A percentile compares a stretch with the other conserved stretches of the same genome.
Conservation (phyloP, 2,797 vertebrate genomes). For the Carduelis carduelis region DNA sequence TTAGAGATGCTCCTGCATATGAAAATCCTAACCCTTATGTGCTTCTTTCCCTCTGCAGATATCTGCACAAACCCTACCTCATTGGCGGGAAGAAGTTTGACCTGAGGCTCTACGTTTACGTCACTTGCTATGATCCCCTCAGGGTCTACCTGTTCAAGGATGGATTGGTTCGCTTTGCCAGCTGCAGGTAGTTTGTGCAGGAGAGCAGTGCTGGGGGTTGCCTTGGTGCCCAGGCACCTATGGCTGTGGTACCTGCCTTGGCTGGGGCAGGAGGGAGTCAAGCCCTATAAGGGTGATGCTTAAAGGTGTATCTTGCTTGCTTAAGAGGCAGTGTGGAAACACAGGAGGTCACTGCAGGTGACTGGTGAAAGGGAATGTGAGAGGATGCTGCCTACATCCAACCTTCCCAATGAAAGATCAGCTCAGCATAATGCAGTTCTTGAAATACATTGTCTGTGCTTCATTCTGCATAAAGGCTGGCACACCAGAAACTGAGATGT, state of each 20-base stretch:
- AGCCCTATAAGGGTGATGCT: accelerated
- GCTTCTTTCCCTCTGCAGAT: slow-evolving; percentile 72
- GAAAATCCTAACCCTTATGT: background rate
- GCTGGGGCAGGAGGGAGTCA: background rate
- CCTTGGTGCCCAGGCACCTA: background rate
- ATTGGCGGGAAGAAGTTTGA: slow-evolving; percentile 97
- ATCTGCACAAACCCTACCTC: slow-evolving; percentile 98
- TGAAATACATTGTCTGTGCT: background rate
- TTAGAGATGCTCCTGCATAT: background rate
- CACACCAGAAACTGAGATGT: background rate
- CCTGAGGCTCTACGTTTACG: slow-evolving; percentile 94
- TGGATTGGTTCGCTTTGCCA: slow-evolving; percentile 96
- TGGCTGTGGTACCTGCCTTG: accelerated
- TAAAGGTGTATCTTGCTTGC: background rate
- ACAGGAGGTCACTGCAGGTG: background rate
- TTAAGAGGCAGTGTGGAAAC: background rate
- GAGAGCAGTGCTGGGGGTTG: background rate
- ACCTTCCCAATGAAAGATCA: background rate
- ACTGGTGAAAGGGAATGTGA: background rate
- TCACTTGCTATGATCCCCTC: slow-evolving; percentile 93
- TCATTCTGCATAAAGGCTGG: background rate
- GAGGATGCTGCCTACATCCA: background rate
- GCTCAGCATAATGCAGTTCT: background rate
- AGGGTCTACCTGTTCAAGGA: slow-evolving; percentile 93
- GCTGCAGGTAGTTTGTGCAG: slow-evolving; percentile 89